phyloP scores from a whole-genome alignment of 1,140 invertebrate genomes.

The Drosophila ananassae region DNA sequence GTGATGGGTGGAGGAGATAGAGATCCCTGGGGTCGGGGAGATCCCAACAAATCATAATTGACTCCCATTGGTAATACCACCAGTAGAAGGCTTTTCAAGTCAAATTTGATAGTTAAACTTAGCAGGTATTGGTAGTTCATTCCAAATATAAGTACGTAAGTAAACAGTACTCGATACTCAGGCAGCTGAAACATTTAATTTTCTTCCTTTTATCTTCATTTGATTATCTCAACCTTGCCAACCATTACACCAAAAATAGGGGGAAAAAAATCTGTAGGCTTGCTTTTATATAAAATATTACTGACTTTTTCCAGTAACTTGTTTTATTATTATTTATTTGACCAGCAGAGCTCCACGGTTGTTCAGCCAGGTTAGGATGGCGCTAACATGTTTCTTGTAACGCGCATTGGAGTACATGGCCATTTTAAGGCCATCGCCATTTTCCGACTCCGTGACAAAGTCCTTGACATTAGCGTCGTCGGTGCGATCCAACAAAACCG shows the following conservation, averaged over 20 bases:
- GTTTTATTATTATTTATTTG: not conserved
- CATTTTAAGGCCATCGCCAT: constrained; percentile 46
- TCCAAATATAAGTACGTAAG: no score
- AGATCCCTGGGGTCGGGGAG: not conserved
- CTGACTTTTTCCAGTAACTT: no score
- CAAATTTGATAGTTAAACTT: no score
- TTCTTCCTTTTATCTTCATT: not conserved
- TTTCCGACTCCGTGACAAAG: constrained; percentile 43
- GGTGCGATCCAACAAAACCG: constrained; percentile 50
- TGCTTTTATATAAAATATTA: no score
- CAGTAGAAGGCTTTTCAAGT: no score
- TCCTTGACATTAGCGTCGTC: constrained; percentile 43
- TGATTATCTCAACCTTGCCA: not conserved
- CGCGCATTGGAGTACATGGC: constrained; percentile 49
- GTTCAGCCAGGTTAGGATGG: constrained; percentile 48
- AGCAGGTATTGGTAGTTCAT: no score
- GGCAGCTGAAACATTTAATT: no score
- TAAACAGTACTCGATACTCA: no score
- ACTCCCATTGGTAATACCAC: not conserved
- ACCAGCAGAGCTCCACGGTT: constrained; percentile 47
- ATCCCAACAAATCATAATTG: not conserved
- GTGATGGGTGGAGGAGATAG: constrained; percentile 37
- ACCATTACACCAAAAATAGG: no score
- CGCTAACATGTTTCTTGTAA: constrained; percentile 44
- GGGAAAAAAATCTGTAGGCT: not conserved